Conservation (phyloP, 1,140 invertebrate species). For the Radopholus similis region DNA sequence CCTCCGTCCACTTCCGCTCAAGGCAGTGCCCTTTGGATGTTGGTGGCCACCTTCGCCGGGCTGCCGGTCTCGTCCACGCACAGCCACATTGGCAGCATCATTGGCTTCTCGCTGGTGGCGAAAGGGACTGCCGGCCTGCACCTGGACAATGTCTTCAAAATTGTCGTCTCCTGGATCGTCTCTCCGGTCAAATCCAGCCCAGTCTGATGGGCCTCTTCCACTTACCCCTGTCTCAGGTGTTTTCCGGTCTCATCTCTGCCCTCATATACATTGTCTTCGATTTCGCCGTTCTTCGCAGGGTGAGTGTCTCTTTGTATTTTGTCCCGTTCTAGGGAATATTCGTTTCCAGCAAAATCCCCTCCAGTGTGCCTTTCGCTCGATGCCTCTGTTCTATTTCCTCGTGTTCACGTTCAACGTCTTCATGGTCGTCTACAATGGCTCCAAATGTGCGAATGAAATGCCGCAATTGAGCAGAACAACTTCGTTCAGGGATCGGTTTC, state of each 20-base stretch:
- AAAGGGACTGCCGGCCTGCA: constrained; percentile 75
- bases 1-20: background rate
- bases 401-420: constrained; percentile 86
- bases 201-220: background rate
- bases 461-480: too few species aligned
- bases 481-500: constrained; percentile 23
- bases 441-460: constrained; percentile 62
- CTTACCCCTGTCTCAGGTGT: background rate
- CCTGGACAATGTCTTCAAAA: constrained; percentile 54
- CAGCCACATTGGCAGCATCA: constrained; percentile 90
- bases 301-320: constrained; percentile 1
- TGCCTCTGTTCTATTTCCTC: constrained; percentile 86
- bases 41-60: constrained; percentile 83
- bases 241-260: constrained; percentile 26
- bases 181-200: constrained; percentile 17
- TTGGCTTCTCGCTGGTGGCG: constrained; percentile 88
- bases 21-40: constrained; percentile 75
- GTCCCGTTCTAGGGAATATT: background rate
- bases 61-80: constrained; percentile 89
- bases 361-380: constrained; percentile 73
- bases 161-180: constrained; percentile 29
- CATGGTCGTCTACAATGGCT: constrained; percentile 84
- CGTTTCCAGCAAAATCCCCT: constrained; percentile 68
- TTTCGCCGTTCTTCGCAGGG: constrained; percentile 24
- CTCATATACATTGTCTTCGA: constrained; percentile 31